Percentiles rank a stretch among this genome's conserved stretches.
phyloP scores from a whole-genome alignment of 2,888 invertebrate genomes.

The Ophion obscuratus region DNA sequence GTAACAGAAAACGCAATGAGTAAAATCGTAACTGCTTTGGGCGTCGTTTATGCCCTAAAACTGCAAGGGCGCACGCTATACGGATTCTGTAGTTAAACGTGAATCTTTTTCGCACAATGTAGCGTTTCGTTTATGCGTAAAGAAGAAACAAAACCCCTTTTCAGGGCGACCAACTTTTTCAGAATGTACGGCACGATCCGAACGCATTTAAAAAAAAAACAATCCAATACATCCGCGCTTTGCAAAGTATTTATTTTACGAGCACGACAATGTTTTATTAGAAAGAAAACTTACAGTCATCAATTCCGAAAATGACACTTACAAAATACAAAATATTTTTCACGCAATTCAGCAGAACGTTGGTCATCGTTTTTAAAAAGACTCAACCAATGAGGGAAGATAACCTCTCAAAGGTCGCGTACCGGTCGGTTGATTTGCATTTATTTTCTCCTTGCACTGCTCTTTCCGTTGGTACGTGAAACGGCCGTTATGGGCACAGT shows the following conservation, averaged over 20 bases:
- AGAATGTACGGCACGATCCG: background rate
- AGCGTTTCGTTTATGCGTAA: background rate
- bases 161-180: background rate
- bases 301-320: too few relatives aligned
- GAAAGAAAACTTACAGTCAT: too few relatives aligned
- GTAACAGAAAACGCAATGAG: conserved; percentile 87
- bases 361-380: background rate
- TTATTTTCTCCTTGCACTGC: background rate
- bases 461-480: conserved; percentile 1
- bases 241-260: too few relatives aligned
- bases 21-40: conserved; percentile 88
- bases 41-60: conserved; percentile 86
- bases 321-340: background rate
- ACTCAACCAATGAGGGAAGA: background rate
- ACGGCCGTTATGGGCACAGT: background rate
- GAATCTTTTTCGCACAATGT: conserved; percentile 58
- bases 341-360: background rate
- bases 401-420: background rate
- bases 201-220: background rate
- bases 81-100: conserved; percentile 84
- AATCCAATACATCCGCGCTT: too few relatives aligned
- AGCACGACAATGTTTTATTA: too few relatives aligned
- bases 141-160: background rate
- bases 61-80: conserved; percentile 84
- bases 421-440: background rate